Conservation (phyloP, 2,113 vertebrate species). For the Chloropsis hardwickii region DNA sequence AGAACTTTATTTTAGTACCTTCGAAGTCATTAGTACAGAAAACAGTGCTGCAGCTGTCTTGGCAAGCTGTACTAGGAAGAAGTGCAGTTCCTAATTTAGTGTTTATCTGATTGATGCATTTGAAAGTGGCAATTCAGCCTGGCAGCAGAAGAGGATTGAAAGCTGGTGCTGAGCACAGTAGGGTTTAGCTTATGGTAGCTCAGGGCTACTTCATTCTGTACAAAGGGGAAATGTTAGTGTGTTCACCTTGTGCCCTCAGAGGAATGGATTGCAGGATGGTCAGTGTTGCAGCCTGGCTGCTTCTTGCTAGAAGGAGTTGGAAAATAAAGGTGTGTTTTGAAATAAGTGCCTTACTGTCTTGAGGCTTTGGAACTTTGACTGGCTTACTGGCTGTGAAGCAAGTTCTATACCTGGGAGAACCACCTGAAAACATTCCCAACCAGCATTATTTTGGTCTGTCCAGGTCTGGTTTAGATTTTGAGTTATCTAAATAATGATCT, state of each 20-base stretch:
- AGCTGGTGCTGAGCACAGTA: neutral
- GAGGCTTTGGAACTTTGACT: neutral
- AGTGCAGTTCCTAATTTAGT: neutral
- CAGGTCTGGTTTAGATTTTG: neutral
- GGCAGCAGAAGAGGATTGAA: neutral
- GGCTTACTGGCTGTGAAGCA: neutral
- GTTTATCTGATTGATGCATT: neutral
- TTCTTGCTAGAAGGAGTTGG: neutral
- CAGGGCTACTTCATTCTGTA: neutral
- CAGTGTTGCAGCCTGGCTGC: neutral
- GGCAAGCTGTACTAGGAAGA: conserved; percentile 1
- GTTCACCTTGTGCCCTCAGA: neutral
- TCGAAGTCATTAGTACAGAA: neutral
- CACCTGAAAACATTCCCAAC: neutral
- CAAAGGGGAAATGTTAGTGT: neutral
- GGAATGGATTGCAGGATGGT: neutral
- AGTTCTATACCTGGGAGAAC: neutral
- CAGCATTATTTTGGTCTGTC: neutral
- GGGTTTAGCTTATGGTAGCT: neutral
- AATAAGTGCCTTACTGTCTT: neutral
- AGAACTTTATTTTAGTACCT: conserved; percentile 26
- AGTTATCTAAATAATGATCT: neutral
- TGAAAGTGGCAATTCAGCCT: neutral
- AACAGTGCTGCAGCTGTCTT: conserved; percentile 1
- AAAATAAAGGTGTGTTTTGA: neutral